Base-by-base conservation (phyloP, 2,888 invertebrate genomes). In the Pheosia tremula region DNA sequence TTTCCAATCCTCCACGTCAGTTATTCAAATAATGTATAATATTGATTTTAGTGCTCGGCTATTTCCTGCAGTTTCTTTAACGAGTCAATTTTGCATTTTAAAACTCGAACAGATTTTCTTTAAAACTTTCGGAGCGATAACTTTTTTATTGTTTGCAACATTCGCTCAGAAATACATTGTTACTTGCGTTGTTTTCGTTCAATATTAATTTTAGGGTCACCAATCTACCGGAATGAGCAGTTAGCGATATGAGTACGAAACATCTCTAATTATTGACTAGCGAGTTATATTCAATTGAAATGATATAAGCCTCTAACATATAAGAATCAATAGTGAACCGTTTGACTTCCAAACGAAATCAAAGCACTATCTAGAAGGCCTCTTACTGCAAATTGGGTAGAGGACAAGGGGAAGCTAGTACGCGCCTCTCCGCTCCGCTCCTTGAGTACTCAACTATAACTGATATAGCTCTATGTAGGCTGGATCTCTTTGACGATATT, bases 321-420 rank as follows among this genome's bases (percentile, higher is more conserved):
- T 5, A 43, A 47, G 5, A 37, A 50, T 37, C 62, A 45, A 56
- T 50, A 45, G 62, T 61, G 62, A 61, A 63, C 66, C 61, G 68
- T 69, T 63, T 67, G 71, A 75, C 72, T 73, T 75, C 77, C 71
- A 70, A 79, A 80, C 68, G 77, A 81, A 85, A 86, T 86, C 84
- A 83, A 80, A 86, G 83, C 82, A 80, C 79, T 82, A 80, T 79
- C 74, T 72, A 77, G 71, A 69, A 79, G 75, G 69, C 72, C 81
- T 78, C 81, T 80, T 80, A 73, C 77, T 77, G 73, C 79, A 84
- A 87, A 88, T 86, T 88, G 84, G 82, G 83, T 87, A 81, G 73
- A 69, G 77, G 77, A 81, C 79, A 77, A 79, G 81, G 78, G 77
- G 79, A 77, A 78, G 75, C 78, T 61, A 75, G 79, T 81, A 75